A percentile compares a stretch with the other conserved stretches of the same genome.
Evolutionary conservation across 2,888 invertebrate genomes (phyloP).

Genomic region (Euplagia quadripunctaria): DNA sequence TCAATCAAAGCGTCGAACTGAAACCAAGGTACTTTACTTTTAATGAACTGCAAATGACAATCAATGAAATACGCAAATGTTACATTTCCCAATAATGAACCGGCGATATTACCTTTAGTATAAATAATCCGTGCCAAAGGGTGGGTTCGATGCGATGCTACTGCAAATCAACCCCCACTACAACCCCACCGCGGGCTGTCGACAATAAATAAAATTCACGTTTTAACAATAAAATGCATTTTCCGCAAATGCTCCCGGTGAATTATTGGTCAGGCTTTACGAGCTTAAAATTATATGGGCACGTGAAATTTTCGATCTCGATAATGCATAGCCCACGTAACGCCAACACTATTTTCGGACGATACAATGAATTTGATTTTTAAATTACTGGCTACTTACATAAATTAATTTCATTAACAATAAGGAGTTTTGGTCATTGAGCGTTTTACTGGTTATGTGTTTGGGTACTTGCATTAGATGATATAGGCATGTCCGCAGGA

Average conservation of each 20-base stretch:
- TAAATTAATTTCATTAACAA: conserved; percentile 46
- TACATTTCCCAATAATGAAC: conserved; percentile 86
- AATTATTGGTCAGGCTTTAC: conserved; percentile 86
- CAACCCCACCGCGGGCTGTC: conserved; percentile 79
- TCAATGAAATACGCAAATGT: conserved; percentile 82
- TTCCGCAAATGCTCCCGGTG: conserved; percentile 87
- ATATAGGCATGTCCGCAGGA: conserved; percentile 41
- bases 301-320: conserved; percentile 87
- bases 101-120: conserved; percentile 85
- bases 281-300: conserved; percentile 87
- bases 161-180: conserved; percentile 83
- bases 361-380: conserved; percentile 56
- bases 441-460: conserved; percentile 13
- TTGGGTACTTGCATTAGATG: conserved; percentile 30
- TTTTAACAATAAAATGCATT: conserved; percentile 88
- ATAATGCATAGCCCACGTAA: conserved; percentile 76
- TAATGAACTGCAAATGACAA: conserved; percentile 84
- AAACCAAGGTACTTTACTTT: conserved; percentile 63
- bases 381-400: conserved; percentile 51
- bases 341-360: conserved; percentile 78
- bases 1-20: conserved; percentile 45
- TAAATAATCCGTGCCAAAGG: conserved; percentile 86
- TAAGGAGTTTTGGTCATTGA: conserved; percentile 39
- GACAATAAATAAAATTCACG: conserved; percentile 87
- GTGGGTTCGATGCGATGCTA: conserved; percentile 83